Conservation (phyloP, 2,888 invertebrate genomes). For the Prosapia bicincta region DNA sequence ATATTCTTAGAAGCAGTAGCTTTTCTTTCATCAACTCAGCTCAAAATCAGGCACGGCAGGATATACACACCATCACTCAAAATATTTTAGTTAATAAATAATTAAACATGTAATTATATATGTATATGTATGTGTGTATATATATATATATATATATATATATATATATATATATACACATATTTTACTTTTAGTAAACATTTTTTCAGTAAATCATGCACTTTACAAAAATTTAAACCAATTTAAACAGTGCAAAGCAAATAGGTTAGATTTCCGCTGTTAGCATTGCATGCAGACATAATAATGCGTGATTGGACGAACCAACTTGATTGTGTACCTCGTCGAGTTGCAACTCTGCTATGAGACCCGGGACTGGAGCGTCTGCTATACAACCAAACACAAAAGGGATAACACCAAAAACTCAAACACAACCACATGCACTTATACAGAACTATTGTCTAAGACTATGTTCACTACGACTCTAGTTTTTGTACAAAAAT, state of each 20-base stretch:
- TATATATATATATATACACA: no score
- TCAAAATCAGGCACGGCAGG: no score
- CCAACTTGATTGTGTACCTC: background rate
- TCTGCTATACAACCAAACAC: background rate
- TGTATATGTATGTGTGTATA: no score
- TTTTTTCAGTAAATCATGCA: background rate
- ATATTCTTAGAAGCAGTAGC: no score
- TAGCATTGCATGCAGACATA: background rate
- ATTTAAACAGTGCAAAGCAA: no score
- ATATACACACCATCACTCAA: no score
- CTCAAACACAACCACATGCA: background rate
- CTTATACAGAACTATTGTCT: background rate
- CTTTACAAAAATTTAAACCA: background rate
- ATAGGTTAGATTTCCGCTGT: background rate
- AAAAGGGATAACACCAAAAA: background rate
- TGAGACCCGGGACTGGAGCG: background rate
- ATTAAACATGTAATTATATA: no score
- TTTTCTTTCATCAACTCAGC: no score
- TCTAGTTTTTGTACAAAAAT: no score
- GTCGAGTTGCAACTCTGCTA: background rate
- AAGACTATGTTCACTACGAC: background rate
- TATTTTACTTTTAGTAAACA: no score
- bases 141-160: no score
- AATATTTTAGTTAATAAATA: no score
- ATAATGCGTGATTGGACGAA: conserved; percentile 1